Evolutionary conservation across 1,140 invertebrate species (phyloP).

Genomic region (Papilio glaucus): DNA sequence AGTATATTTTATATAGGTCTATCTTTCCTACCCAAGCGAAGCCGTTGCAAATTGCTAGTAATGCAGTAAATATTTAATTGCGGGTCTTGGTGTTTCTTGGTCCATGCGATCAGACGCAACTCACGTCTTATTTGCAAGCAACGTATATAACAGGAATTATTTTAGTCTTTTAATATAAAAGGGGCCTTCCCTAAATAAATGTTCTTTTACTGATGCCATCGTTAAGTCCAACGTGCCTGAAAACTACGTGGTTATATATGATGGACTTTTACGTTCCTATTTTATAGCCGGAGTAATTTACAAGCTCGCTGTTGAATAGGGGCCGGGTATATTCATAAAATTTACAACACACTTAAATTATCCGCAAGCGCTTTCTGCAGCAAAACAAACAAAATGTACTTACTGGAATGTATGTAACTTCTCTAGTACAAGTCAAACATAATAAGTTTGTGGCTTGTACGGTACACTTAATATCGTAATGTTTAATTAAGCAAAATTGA

Average conservation of each 20-base stretch:
- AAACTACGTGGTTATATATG: not conserved
- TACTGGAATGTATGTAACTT: not conserved
- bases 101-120: not conserved
- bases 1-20: not conserved
- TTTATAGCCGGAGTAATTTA: slow-evolving; percentile 15
- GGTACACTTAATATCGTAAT: not conserved
- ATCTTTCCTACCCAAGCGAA: not conserved
- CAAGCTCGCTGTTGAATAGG: slow-evolving; percentile 10
- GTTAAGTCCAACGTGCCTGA: not conserved
- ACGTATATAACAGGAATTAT: too few relatives aligned
- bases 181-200: not conserved
- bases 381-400: slow-evolving; percentile 17
- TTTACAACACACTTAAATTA: slow-evolving; percentile 28
- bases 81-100: not conserved
- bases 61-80: not conserved
- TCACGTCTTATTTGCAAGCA: not conserved
- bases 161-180: not conserved
- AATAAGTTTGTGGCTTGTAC: not conserved
- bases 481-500: not conserved
- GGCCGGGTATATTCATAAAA: slow-evolving; percentile 16
- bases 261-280: not conserved
- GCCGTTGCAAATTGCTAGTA: not conserved
- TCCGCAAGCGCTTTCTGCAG: slow-evolving; percentile 6
- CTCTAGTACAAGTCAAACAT: too few relatives aligned
- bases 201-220: not conserved